Conservation (phyloP, 2,113 vertebrate species). For the Cygnus buccinator region DNA sequence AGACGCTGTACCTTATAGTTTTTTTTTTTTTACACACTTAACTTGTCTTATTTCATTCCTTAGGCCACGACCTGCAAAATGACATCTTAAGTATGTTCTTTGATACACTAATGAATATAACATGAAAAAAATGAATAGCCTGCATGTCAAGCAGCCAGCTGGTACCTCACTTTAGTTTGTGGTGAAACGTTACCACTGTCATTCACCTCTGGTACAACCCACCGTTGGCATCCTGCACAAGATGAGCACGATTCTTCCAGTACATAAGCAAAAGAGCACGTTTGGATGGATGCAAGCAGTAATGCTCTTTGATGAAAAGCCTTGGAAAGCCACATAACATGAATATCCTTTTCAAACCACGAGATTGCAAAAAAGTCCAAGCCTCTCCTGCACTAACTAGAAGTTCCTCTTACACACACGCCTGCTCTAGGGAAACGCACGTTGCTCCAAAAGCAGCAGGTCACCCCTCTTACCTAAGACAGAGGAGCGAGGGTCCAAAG, state of each 20-base stretch:
- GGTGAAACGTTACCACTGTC: neutral
- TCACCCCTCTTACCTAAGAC: slow-evolving; percentile 42
- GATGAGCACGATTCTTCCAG: neutral
- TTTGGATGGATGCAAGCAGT: neutral
- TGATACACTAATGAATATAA: neutral
- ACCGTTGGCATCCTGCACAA: neutral
- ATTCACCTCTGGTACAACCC: neutral
- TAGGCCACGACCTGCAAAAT: neutral
- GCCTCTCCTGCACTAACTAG: neutral
- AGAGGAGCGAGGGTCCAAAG: slow-evolving; percentile 48
- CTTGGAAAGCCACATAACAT: neutral
- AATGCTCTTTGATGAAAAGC: neutral
- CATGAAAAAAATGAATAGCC: neutral
- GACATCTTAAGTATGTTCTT: neutral
- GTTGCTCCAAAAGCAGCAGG: slow-evolving; percentile 9
- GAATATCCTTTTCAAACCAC: neutral
- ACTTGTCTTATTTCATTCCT: neutral
- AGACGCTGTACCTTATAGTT: neutral
- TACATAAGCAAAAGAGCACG: neutral
- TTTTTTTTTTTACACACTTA: neutral
- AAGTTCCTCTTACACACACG: neutral
- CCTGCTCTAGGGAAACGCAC: neutral
- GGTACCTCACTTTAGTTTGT: neutral
- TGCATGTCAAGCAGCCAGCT: neutral
- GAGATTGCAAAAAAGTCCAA: neutral